These are phyloP conservation scores for Alligator sinensis DNA, from an alignment of 2,113 vertebrate species.

Conservation along the genomic window DNA sequence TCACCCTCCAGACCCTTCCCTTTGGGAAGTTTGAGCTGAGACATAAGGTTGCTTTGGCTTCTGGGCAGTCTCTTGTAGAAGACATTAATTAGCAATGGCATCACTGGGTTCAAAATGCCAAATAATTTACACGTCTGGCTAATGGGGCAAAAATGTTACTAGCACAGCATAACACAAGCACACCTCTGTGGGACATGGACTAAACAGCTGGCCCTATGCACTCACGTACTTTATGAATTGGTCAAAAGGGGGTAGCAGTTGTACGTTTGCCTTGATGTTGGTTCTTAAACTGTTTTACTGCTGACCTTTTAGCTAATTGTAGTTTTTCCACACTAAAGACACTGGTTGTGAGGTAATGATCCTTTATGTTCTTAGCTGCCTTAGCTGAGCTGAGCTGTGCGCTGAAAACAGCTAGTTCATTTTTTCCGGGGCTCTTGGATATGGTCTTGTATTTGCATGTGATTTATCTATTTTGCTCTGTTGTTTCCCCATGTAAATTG, in stretches of 20 bases:
- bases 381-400: neutral
- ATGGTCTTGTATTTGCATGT: neutral
- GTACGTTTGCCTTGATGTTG: conserved; percentile 36
- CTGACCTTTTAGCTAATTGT: conserved; percentile 49
- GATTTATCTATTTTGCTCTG: neutral
- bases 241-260: neutral
- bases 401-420: neutral
- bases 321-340: conserved; percentile 5
- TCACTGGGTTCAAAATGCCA: conserved; percentile 10
- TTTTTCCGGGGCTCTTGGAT: accelerated
- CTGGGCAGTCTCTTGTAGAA: neutral
- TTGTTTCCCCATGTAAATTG: neutral
- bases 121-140: neutral
- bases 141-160: neutral
- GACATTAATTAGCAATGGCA: neutral
- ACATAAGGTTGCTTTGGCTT: neutral
- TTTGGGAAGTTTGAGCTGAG: neutral
- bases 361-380: neutral
- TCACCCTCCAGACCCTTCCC: accelerated
- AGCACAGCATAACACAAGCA: accelerated
- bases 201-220: neutral
- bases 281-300: conserved; percentile 37
- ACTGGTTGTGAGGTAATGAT: conserved; percentile 29
- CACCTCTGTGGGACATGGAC: neutral
- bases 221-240: neutral